phyloP scores from a whole-genome alignment of 64 coral and sea anemone species.

The Catalaphyllia jardinei region DNA sequence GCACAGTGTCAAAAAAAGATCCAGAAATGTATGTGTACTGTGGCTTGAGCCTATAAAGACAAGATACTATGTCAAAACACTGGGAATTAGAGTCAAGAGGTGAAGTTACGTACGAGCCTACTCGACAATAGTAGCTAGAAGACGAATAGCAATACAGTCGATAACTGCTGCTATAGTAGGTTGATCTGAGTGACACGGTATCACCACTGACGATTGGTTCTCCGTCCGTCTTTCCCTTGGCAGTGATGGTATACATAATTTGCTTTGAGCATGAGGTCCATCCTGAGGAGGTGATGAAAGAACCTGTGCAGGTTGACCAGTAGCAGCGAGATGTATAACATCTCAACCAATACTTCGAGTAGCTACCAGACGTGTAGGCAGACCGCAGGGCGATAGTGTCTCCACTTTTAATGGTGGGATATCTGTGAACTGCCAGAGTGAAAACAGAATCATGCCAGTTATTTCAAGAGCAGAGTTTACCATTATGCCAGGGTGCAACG shows the following conservation, averaged over 20 bases:
- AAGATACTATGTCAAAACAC: background rate
- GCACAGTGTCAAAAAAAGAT: too few species aligned
- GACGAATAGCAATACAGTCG: conserved; percentile 14
- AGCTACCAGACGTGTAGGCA: conserved; percentile 17
- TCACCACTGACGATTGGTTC: conserved; percentile 46
- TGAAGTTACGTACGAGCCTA: background rate
- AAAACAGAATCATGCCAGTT: too few species aligned
- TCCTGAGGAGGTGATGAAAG: too few species aligned
- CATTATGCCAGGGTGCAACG: background rate
- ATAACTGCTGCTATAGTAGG: background rate
- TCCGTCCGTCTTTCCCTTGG: conserved; percentile 15
- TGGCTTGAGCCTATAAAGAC: too few species aligned
- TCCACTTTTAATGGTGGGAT: conserved; percentile 14
- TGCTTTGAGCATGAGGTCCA: conserved; percentile 12
- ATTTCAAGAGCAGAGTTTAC: background rate
- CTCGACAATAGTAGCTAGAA: background rate
- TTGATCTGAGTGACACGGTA: background rate
- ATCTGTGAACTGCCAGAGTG: background rate
- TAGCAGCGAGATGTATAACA: background rate
- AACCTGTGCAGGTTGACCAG: background rate
- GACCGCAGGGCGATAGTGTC: background rate
- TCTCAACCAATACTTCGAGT: background rate
- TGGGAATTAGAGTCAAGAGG: background rate
- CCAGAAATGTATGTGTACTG: too few species aligned
- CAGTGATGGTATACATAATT: conserved; percentile 10